Evolutionary conservation across 2,888 invertebrate genomes (phyloP).

Genomic region (Drosophila paucipuncta): DNA sequence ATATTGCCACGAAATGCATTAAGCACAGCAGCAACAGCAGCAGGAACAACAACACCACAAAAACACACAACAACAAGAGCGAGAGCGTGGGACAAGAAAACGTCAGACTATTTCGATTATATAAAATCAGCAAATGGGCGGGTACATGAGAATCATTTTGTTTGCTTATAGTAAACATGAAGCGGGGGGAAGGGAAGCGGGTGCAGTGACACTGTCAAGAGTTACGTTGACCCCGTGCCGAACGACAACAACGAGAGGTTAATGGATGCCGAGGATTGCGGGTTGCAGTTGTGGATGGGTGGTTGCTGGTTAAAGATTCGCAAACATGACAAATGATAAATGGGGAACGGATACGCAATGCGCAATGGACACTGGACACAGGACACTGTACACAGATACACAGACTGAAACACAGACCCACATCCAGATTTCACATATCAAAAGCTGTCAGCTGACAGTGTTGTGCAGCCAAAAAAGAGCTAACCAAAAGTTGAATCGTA

Average conservation of each 20-base stretch:
- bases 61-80: constrained; percentile 1
- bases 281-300: constrained; percentile 11
- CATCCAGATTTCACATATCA: constrained; percentile 52
- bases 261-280: constrained; percentile 12
- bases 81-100: constrained; percentile 63
- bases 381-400: constrained; percentile 9
- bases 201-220: constrained; percentile 72
- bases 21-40: constrained; percentile 38
- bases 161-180: not conserved
- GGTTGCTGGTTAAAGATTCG: constrained; percentile 63
- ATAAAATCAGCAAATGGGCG: constrained; percentile 54
- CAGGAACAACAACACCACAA: constrained; percentile 18
- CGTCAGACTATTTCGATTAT: constrained; percentile 76
- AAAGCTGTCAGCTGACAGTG: constrained; percentile 33
- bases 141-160: constrained; percentile 32
- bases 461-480: not conserved
- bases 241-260: constrained; percentile 35
- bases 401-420: constrained; percentile 14
- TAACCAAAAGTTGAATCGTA: not conserved
- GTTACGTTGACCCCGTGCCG: constrained; percentile 67
- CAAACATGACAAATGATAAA: constrained; percentile 77
- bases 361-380: constrained; percentile 39
- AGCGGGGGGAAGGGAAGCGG: constrained; percentile 24
- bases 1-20: constrained; percentile 72
- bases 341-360: constrained; percentile 71